A percentile compares a stretch with the other conserved stretches of the same genome.
phyloP scores from a whole-genome alignment of 2,888 invertebrate species.

The Eristalis pertinax region DNA sequence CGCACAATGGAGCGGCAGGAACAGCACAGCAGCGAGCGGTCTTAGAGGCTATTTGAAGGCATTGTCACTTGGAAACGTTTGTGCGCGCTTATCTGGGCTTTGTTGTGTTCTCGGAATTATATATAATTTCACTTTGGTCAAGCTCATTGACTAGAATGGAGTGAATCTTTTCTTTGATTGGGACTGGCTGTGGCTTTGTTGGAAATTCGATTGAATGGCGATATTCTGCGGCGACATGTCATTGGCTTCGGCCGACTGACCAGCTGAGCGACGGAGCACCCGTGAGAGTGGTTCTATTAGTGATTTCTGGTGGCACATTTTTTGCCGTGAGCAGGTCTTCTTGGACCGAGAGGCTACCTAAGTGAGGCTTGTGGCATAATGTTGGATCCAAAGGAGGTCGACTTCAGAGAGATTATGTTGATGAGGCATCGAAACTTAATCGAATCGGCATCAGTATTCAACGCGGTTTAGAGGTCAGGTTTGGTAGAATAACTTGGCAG shows the following conservation, averaged over 20 bases:
- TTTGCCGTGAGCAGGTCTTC: background rate
- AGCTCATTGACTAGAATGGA: background rate
- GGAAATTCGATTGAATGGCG: constrained; percentile 17
- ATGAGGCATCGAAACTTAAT: background rate
- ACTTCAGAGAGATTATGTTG: background rate
- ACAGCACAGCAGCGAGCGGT: background rate
- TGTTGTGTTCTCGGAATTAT: background rate
- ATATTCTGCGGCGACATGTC: constrained; percentile 12
- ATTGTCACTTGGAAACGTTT: constrained; percentile 14
- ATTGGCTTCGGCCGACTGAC: constrained; percentile 1
- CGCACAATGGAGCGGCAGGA: constrained; percentile 20
- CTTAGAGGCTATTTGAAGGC: constrained; percentile 2
- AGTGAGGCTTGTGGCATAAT: background rate
- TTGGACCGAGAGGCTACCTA: background rate
- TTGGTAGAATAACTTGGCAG: too few relatives aligned
- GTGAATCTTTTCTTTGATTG: background rate
- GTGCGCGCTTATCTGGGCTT: background rate
- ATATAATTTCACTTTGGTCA: background rate
- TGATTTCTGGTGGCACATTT: background rate
- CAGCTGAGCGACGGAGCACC: background rate
- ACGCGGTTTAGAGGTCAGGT: too few relatives aligned
- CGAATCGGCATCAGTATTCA: background rate
- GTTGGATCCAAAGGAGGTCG: background rate
- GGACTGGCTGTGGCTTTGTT: constrained; percentile 16
- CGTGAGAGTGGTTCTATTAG: background rate